Evolutionary conservation across 2,888 invertebrate species (phyloP), one percentile per base, ranked within the genome.

Genomic region (Biston betularia): DNA sequence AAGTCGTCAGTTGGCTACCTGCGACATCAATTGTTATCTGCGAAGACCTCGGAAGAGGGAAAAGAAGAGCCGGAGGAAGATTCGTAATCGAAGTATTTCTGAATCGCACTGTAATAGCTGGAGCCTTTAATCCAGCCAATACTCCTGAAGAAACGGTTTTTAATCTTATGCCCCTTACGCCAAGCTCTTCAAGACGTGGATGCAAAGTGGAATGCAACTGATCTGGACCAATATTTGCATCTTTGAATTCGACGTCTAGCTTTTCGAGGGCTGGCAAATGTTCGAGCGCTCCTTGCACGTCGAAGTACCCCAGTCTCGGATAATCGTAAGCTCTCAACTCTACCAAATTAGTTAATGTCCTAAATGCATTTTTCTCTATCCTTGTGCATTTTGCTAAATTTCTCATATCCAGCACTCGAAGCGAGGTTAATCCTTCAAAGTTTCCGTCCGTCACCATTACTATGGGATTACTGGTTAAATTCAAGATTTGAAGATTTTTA

Each of bases 41-140:
- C 0, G 97, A 97, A 3, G 98, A 98, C 78, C 98, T 95, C 0
- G 98, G 98, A 24, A 98, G 95, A 0, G 98, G 97, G 82, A 98
- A 97, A 65, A 98, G 95, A 33, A 98, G 85, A 0, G 98, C 97
- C 6, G 97, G 96, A 0, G 98, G 98, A 61, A 98, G 89, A 11
- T 95, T 94, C 12, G 95, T 95, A 8, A 98, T 89, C 0, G 97
- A 97, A 0, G 98, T 98, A 79, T 98, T 97, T 57, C 95, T 95
- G 56, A 98, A 91, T 63, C 96, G 95, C n/a, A 98, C 95, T 0
- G 93, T 94, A 1, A 98, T 94, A 11, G 95, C 88, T 12, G 95
- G 95, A 24, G 96, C 96, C 81, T 97, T 97, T 0, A 98, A 92
- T 7, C 98, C 98, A 0, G 97, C 97, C 60, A 98, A 87, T 0